Evolutionary conservation across 2,888 invertebrate species (phyloP).

Genomic region (Syritta pipiens): DNA sequence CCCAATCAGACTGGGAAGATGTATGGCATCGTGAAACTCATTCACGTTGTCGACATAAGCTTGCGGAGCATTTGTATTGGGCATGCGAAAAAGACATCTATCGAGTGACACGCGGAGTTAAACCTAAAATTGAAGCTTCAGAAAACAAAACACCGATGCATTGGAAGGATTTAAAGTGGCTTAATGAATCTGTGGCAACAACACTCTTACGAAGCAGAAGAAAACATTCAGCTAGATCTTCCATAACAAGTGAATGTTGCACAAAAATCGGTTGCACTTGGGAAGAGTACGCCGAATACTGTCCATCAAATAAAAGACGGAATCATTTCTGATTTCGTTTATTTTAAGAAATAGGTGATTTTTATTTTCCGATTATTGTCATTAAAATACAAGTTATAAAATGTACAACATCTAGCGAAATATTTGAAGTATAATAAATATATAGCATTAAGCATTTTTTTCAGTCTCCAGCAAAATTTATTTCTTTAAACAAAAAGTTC

Average conservation of each 20-base stretch:
- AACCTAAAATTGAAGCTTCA: conserved; percentile 71
- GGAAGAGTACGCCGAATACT: conserved; percentile 85
- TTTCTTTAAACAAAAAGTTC: no score
- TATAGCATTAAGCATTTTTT: no score
- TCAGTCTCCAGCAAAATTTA: no score
- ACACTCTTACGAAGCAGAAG: conserved; percentile 10
- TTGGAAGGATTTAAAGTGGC: conserved; percentile 1
- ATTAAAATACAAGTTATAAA: no score
- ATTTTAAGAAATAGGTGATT: no score
- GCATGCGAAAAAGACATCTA: conserved; percentile 84
- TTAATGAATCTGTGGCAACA: conserved; percentile 2
- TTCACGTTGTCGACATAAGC: conserved; percentile 81
- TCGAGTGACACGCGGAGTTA: conserved; percentile 80
- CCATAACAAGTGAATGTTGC: conserved; percentile 83
- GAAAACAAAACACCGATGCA: neutral
- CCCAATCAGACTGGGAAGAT: conserved; percentile 82
- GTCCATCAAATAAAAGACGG: conserved; percentile 81
- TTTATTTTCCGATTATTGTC: no score
- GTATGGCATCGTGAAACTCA: conserved; percentile 83
- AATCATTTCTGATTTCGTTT: conserved; percentile 73
- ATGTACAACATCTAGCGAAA: no score
- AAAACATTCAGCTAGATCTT: conserved; percentile 69
- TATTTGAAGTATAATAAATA: no score
- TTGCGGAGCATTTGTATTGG: conserved; percentile 82
- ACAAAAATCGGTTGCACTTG: conserved; percentile 82